These are phyloP conservation scores for Resseliella maxima DNA, from an alignment of 2,888 invertebrate genomes.

Conservation along the genomic window DNA sequence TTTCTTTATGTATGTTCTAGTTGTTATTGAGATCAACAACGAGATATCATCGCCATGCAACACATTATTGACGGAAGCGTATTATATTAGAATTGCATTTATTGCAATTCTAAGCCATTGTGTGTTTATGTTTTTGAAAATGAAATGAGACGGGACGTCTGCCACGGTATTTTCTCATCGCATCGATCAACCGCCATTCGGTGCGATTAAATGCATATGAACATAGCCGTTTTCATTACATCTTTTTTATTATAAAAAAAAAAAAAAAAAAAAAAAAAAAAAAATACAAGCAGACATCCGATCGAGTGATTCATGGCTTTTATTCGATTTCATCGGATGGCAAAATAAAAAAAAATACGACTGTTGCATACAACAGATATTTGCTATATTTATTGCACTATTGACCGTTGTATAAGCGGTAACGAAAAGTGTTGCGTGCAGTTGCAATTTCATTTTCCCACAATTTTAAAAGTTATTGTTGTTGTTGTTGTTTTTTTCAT, in stretches of 20 bases:
- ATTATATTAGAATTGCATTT: not conserved
- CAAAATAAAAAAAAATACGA: too few species aligned
- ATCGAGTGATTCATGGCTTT: not conserved
- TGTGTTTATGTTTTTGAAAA: not conserved
- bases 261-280: too few species aligned
- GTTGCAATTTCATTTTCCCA: slow-evolving; percentile 53
- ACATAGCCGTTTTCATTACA: not conserved
- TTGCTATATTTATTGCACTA: slow-evolving; percentile 22
- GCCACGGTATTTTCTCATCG: not conserved
- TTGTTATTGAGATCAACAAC: not conserved
- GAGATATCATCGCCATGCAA: not conserved
- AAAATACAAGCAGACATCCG: not conserved
- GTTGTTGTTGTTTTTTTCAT: slow-evolving; percentile 43
- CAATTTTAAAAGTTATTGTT: slow-evolving; percentile 34
- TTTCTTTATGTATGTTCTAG: too few species aligned
- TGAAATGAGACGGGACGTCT: not conserved
- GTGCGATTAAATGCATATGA: not conserved
- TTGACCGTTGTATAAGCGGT: not conserved
- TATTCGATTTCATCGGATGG: not conserved
- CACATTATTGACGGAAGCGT: not conserved
- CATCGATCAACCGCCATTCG: not conserved
- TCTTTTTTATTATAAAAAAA: not conserved
- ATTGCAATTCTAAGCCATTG: not conserved
- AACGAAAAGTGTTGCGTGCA: not conserved
- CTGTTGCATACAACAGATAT: not conserved